Percentiles rank a stretch among this genome's conserved stretches.
Conservation (phyloP, 2,113 vertebrate species). For the Microtus oregoni region DNA sequence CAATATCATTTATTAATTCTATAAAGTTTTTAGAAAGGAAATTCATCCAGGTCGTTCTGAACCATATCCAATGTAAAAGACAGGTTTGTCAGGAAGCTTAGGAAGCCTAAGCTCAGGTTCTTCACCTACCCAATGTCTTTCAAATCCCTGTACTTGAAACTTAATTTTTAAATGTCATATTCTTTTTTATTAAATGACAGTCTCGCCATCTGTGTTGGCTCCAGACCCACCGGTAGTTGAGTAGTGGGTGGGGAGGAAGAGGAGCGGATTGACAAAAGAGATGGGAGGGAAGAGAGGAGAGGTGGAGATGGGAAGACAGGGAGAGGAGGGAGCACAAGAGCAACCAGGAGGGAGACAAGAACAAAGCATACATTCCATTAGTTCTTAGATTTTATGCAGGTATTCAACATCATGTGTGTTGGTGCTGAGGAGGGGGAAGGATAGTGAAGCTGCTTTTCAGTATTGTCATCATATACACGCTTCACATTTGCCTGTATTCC, state of each 20-base stretch:
- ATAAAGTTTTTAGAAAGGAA: neutral
- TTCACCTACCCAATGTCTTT: neutral
- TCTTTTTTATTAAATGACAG: neutral
- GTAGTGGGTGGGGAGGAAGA: neutral
- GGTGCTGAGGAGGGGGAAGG: neutral
- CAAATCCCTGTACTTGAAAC: neutral
- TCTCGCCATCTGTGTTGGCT: neutral
- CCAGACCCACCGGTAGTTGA: neutral
- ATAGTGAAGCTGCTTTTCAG: neutral
- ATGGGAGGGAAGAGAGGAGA: too few relatives aligned
- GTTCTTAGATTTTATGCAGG: neutral
- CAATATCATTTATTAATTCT: neutral
- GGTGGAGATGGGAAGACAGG: neutral
- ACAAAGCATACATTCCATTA: neutral
- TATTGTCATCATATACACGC: neutral
- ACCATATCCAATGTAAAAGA: neutral
- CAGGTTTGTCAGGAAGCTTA: neutral
- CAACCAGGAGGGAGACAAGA: accelerated
- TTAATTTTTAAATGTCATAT: neutral
- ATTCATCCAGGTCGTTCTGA: neutral
- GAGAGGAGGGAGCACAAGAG: neutral
- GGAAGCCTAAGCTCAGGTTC: neutral
- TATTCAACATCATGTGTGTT: neutral
- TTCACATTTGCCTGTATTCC: neutral
- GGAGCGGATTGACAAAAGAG: neutral